Evolutionary conservation across 2,113 vertebrate genomes (phyloP).

Genomic region (Rhinopomastus cyanomelas): DNA sequence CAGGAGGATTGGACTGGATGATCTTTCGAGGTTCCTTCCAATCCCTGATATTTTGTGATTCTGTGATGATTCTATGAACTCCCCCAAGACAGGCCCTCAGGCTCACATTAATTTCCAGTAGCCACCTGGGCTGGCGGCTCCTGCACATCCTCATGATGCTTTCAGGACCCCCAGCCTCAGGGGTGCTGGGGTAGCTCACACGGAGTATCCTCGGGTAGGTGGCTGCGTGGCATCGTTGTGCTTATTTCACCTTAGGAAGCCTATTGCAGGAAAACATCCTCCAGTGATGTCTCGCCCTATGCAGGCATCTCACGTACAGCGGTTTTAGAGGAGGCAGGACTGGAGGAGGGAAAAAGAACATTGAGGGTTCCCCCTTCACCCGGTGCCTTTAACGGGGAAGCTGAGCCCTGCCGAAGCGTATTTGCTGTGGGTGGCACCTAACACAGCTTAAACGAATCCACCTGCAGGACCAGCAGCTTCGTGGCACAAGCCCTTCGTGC

Average conservation of each 20-base stretch:
- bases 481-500: not conserved
- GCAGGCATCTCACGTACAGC: not conserved
- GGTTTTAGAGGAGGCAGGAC: not conserved
- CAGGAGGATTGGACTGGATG: too few relatives aligned
- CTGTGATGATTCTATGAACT: too few relatives aligned
- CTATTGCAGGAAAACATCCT: not conserved
- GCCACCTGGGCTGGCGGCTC: not conserved
- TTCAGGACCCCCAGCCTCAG: not conserved
- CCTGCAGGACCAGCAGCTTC: not conserved
- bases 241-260: not conserved
- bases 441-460: not conserved
- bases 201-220: not conserved
- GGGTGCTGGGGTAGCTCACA: not conserved
- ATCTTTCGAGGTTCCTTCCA: too few relatives aligned
- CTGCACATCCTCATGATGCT: not conserved
- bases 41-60: too few relatives aligned
- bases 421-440: not conserved
- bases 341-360: not conserved
- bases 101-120: not conserved
- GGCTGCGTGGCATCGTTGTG: not conserved
- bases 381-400: not conserved
- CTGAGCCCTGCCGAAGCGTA: not conserved
- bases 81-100: too few relatives aligned
- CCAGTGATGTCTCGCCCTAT: accelerated
- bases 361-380: not conserved